phyloP scores from a whole-genome alignment of 1,140 invertebrate genomes.

The Lordiphosa stackelbergi region DNA sequence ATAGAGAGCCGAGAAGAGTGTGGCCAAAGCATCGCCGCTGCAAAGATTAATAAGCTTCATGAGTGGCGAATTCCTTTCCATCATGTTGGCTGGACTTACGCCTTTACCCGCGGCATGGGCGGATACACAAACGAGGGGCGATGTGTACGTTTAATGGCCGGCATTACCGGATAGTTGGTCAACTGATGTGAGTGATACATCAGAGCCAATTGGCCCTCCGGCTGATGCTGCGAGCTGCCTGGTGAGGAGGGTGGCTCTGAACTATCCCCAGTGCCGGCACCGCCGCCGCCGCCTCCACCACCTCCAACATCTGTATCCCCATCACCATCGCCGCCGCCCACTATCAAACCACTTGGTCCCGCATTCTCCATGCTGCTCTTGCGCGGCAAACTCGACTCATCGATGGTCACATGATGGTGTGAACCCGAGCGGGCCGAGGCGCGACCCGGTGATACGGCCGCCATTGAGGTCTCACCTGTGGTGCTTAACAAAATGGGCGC shows the following conservation, averaged over 20 bases:
- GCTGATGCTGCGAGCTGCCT: slow-evolving; percentile 41
- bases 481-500: slow-evolving; percentile 23
- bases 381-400: slow-evolving; percentile 69
- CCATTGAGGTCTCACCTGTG: slow-evolving; percentile 67
- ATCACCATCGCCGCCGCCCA: slow-evolving; percentile 50
- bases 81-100: slow-evolving; percentile 43
- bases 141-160: slow-evolving; percentile 73
- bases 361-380: slow-evolving; percentile 45
- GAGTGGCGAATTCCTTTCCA: not conserved
- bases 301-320: slow-evolving; percentile 35
- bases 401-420: slow-evolving; percentile 75
- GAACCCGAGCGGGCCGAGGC: slow-evolving; percentile 61
- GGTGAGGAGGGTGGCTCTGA: slow-evolving; percentile 65
- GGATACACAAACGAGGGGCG: slow-evolving; percentile 74
- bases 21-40: slow-evolving; percentile 79
- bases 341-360: slow-evolving; percentile 53
- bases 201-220: slow-evolving; percentile 60
- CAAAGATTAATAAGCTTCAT: not conserved
- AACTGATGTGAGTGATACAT: slow-evolving; percentile 76
- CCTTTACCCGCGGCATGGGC: slow-evolving; percentile 70
- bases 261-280: slow-evolving; percentile 56
- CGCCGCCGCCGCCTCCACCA: slow-evolving; percentile 33
- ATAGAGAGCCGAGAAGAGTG: slow-evolving; percentile 93
- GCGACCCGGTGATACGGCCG: slow-evolving; percentile 82
- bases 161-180: slow-evolving; percentile 73